Percentiles rank a stretch among this genome's conserved stretches.
Conservation (phyloP, 2,888 invertebrate genomes). For the Julus scanicus region DNA sequence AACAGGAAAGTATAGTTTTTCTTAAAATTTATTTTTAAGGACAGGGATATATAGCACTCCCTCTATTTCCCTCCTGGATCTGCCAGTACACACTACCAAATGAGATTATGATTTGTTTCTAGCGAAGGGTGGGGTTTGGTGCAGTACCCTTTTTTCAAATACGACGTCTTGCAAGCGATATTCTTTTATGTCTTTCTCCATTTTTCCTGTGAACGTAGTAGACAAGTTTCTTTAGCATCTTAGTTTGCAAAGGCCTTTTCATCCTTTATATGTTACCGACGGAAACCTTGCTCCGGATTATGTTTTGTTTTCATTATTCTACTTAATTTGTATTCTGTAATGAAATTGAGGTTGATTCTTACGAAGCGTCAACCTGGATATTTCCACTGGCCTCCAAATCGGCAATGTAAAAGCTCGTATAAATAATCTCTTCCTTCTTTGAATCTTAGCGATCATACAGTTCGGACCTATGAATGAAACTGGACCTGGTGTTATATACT, state of each 20-base stretch:
- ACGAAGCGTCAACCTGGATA: neutral
- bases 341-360: neutral
- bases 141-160: neutral
- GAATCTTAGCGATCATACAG: too few species aligned
- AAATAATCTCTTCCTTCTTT: too few species aligned
- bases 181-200: neutral
- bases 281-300: neutral
- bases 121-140: neutral
- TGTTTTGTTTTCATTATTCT: neutral
- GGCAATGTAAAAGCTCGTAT: neutral
- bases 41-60: neutral
- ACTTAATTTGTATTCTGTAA: neutral
- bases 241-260: slow-evolving; percentile 23
- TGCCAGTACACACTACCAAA: slow-evolving; percentile 22
- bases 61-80: neutral
- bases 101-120: slow-evolving; percentile 30
- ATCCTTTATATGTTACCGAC: neutral
- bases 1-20: neutral
- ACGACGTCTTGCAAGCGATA: neutral
- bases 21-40: neutral
- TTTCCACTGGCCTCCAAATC: neutral
- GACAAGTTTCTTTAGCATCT: neutral
- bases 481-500: too few species aligned
- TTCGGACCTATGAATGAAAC: too few species aligned
- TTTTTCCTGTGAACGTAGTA: neutral